Evolutionary conservation across 1,140 invertebrate genomes (phyloP), one percentile per base, ranked within the genome.

Genomic region (Ceratosolen fusciceps): DNA sequence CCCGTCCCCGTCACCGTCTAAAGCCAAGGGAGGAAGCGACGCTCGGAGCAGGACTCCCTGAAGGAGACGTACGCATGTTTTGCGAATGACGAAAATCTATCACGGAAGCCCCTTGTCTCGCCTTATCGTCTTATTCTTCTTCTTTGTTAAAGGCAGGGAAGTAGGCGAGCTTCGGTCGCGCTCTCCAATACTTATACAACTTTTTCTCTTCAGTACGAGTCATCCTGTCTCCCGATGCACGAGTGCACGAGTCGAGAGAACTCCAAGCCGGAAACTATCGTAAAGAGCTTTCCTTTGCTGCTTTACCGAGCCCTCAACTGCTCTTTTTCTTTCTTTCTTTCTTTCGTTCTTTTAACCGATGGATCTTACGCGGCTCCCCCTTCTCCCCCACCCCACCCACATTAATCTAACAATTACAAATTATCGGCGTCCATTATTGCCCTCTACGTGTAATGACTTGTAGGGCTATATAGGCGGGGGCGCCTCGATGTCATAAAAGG

Each of bases 201-300:
- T 68, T 77, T 77, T 68, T 77, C 62, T 77, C 37, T 24, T 8
- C 16, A n/a, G 4, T 5, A 56, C 54, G 4, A 52, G 72, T 74
- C 73, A 37, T 62, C 49, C n/a, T 12, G n/a, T n/a, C 58, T 56
- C 34, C 62, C 62, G 26, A 49, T n/a, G n/a, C 31, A 52, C 29
- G 72, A 72, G 24, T 78, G 16, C 54, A n/a, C 37, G n/a, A 78
- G 76, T 67, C 29, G 70, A 39, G 26, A 39, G 26, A 79, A 67
- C 70, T 78, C 77, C 19, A 9, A 31, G n/a, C n/a, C 4, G 19
- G 43, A 37, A 79, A 73, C 54, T 73, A 79, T 79, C 68, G 68
- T 79, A 79, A 79, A 79, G 70, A 79, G 77, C 77, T 79, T 79
- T 65, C 70, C 67, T 52, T n/a, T n/a, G 12, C 39, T 43, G 58